Conservation (phyloP, 2,888 invertebrate genomes). For the Atrina japonica region DNA sequence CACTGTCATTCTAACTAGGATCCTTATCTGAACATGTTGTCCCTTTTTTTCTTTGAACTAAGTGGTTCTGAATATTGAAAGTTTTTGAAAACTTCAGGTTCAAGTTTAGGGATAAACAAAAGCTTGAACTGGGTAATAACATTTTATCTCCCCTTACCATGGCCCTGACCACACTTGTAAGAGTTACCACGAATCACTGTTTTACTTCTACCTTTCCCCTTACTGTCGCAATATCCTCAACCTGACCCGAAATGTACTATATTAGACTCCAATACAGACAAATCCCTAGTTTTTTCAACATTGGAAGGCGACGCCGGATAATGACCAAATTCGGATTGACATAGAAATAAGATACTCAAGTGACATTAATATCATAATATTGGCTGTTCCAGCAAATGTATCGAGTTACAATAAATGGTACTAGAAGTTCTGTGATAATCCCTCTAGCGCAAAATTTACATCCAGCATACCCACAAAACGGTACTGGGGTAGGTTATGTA, state of each 20-base stretch:
- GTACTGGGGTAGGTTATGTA: neutral
- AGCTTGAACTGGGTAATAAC: neutral
- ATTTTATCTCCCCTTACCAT: no score
- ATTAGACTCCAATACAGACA: no score
- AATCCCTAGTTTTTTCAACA: no score
- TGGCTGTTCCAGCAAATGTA: no score
- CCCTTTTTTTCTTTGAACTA: neutral
- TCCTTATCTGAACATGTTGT: neutral
- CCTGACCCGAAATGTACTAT: no score
- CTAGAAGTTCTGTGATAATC: neutral
- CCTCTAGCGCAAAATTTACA: neutral
- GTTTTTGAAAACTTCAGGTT: neutral
- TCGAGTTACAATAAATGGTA: neutral
- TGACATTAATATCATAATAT: constrained; percentile 13
- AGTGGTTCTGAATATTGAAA: neutral
- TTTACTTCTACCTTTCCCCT: neutral
- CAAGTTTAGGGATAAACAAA: neutral
- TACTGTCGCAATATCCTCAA: neutral
- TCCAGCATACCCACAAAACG: neutral
- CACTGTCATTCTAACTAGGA: neutral
- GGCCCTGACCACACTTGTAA: neutral
- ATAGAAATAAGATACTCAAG: neutral
- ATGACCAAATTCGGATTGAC: no score
- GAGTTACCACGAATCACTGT: no score
- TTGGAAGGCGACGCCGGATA: no score